Conservation (phyloP, 2,888 invertebrate species). For the Habroteleia sp. region DNA sequence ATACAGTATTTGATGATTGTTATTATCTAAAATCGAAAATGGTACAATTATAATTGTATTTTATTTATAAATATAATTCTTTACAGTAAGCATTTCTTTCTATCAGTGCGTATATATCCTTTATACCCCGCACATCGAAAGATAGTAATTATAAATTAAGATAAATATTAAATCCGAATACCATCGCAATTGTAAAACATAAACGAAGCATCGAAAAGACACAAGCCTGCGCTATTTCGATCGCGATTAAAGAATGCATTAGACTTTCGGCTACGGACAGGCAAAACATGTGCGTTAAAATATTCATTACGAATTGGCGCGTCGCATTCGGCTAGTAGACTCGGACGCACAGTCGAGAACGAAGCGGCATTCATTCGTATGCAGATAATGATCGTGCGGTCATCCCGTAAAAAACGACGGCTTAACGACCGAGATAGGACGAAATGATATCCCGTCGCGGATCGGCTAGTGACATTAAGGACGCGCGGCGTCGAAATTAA, state of each 20-base stretch:
- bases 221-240: conserved; percentile 4
- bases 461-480: conserved; percentile 77
- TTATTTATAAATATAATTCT: no score
- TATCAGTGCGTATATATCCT: no score
- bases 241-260: conserved; percentile 43
- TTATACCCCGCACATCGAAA: no score
- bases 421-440: conserved; percentile 79
- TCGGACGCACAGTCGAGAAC: conserved; percentile 10
- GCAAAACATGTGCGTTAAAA: conserved; percentile 50
- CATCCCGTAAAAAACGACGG: conserved; percentile 73
- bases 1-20: no score
- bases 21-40: no score
- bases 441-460: conserved; percentile 78
- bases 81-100: no score
- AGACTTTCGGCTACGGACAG: conserved; percentile 35
- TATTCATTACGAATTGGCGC: conserved; percentile 48
- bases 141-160: no score
- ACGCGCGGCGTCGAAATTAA: conserved; percentile 72
- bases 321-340: conserved; percentile 20
- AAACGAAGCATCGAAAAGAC: conserved; percentile 28
- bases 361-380: conserved; percentile 46
- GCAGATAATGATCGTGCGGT: conserved; percentile 75
- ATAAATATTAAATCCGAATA: conserved; percentile 34
- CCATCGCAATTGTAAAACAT: conserved; percentile 22
- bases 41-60: no score